Conservation (phyloP, 2,113 vertebrate genomes). For the Erinaceus europaeus region DNA sequence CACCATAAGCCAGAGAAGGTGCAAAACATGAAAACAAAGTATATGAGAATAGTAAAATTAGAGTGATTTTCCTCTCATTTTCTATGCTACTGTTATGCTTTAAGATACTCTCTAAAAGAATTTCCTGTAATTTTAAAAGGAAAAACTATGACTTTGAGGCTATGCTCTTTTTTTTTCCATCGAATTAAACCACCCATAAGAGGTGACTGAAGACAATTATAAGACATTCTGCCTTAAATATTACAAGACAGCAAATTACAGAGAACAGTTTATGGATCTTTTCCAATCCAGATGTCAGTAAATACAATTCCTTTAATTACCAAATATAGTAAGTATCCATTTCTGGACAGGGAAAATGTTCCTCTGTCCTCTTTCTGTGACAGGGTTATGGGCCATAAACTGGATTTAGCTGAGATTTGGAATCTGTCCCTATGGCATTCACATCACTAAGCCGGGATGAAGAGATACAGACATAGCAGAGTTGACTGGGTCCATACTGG, state of each 20-base stretch:
- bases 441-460: not conserved
- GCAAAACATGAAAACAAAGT: not conserved
- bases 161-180: not conserved
- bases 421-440: not conserved
- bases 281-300: not conserved
- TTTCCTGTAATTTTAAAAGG: slow-evolving; percentile 16
- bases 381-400: not conserved
- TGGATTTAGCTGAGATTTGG: not conserved
- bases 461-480: not conserved
- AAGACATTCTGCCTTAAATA: not conserved
- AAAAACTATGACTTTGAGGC: not conserved
- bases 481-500: not conserved
- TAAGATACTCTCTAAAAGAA: slow-evolving; percentile 34
- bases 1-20: not conserved
- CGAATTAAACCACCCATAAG: slow-evolving; percentile 1
- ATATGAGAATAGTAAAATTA: not conserved
- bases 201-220: slow-evolving; percentile 6
- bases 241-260: slow-evolving; percentile 19
- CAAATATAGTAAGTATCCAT: not conserved
- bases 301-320: not conserved
- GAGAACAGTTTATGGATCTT: not conserved
- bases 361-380: slow-evolving; percentile 18
- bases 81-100: slow-evolving; percentile 7
- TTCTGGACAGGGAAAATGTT: slow-evolving; percentile 40
- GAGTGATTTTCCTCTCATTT: not conserved